Percentiles rank a stretch among this genome's conserved stretches.
phyloP scores from a whole-genome alignment of 2,797 vertebrate species.

The Phylloscopus collybita region DNA sequence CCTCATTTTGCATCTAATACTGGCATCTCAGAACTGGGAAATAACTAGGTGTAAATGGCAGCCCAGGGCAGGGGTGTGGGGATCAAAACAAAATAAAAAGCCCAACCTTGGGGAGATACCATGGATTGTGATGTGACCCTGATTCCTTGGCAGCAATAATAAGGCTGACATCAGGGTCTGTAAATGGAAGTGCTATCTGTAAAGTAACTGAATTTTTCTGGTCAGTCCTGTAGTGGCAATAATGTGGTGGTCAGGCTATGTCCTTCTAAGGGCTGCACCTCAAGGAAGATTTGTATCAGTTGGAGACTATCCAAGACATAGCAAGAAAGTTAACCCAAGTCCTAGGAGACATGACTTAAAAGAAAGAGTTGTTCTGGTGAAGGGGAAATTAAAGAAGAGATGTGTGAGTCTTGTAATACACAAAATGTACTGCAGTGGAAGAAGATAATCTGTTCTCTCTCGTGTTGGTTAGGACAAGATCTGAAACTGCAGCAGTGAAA shows the following conservation, averaged over 20 bases:
- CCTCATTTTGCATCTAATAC: neutral
- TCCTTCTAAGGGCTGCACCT: neutral
- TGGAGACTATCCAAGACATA: neutral
- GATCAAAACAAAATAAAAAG: neutral
- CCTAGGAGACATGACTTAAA: neutral
- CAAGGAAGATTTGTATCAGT: neutral
- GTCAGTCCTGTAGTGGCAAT: neutral
- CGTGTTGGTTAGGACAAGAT: neutral
- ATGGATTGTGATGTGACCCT: neutral
- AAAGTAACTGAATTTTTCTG: neutral
- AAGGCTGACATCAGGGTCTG: neutral
- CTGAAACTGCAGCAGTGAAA: neutral
- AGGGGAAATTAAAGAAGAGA: neutral
- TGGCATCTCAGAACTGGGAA: neutral
- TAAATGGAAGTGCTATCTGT: neutral
- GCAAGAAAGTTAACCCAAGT: neutral
- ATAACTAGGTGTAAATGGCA: neutral
- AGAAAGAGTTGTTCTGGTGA: neutral
- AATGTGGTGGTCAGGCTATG: neutral
- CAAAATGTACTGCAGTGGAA: neutral
- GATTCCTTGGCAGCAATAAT: neutral
- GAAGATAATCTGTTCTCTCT: neutral
- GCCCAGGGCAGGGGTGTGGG: neutral
- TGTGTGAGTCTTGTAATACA: neutral
- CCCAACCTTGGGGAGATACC: neutral